Percentiles rank a stretch among this genome's conserved stretches.
phyloP scores from a whole-genome alignment of 2,888 invertebrate genomes.

The Leptinotarsa haldemani region DNA sequence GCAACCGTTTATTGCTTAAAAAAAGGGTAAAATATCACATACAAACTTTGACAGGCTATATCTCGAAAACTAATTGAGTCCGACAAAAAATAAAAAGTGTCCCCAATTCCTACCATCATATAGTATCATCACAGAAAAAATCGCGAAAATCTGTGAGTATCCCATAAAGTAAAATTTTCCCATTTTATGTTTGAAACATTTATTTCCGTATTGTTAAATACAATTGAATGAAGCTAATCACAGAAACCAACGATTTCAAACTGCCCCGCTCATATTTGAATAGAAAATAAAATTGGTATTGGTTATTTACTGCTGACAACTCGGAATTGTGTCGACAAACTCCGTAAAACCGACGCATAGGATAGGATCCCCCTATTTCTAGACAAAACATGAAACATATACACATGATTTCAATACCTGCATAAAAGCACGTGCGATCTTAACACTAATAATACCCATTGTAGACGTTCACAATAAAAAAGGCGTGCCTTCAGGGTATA shows the following conservation, averaged over 20 bases:
- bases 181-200: no score
- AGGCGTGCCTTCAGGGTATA: conserved; percentile 57
- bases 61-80: no score
- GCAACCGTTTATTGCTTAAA: no score
- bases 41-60: no score
- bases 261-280: conserved; percentile 1
- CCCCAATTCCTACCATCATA: no score
- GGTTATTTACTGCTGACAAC: conserved; percentile 4
- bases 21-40: no score
- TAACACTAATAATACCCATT: conserved; percentile 26
- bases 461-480: conserved; percentile 39
- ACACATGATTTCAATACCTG: conserved; percentile 29
- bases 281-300: neutral
- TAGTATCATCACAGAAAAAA: no score
- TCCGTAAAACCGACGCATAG: conserved; percentile 40
- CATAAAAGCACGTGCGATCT: conserved; percentile 34
- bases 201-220: no score
- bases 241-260: neutral
- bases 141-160: no score
- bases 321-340: conserved; percentile 33
- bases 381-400: conserved; percentile 36
- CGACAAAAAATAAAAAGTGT: no score
- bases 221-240: neutral
- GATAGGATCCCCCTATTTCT: conserved; percentile 35
- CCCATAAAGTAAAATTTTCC: no score